Conservation (phyloP, 1,140 invertebrate species). For the Aculops lycopersici region DNA sequence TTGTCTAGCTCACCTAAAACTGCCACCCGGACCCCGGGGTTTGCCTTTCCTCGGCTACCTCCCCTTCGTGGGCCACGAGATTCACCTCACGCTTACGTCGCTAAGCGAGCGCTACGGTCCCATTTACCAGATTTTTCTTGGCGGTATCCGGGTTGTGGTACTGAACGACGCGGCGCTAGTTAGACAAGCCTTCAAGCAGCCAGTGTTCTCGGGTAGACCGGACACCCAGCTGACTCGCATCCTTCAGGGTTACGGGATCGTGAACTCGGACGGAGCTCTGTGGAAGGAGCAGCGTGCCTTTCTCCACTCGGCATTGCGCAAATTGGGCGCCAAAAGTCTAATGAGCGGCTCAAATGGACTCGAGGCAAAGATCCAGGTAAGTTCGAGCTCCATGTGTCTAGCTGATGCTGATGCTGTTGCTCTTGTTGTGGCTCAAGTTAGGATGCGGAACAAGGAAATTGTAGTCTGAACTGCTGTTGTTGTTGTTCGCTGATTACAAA, state of each 20-base stretch:
- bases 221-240: conserved; percentile 45
- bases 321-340: conserved; percentile 52
- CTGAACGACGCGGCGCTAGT: conserved; percentile 50
- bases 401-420: too few species aligned
- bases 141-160: conserved; percentile 43
- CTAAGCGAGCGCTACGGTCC: conserved; percentile 38
- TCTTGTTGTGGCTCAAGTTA: too few species aligned
- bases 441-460: too few species aligned
- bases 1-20: not conserved
- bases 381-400: too few species aligned
- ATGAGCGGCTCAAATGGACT: conserved; percentile 40
- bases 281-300: conserved; percentile 74
- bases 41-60: conserved; percentile 45
- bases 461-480: not conserved
- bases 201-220: conserved; percentile 52
- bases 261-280: conserved; percentile 54
- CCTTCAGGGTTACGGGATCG: conserved; percentile 55
- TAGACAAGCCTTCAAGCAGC: conserved; percentile 40
- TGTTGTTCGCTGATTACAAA: too few species aligned
- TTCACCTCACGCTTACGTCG: conserved; percentile 38
- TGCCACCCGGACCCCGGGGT: conserved; percentile 49
- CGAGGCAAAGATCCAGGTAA: conserved; percentile 51
- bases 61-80: conserved; percentile 32
- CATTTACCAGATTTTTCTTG: conserved; percentile 42
- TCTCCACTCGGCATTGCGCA: conserved; percentile 47